phyloP scores from a whole-genome alignment of 37 sponge, comb jelly and placozoan genomes.

The Aphrocallistes beatrix region DNA sequence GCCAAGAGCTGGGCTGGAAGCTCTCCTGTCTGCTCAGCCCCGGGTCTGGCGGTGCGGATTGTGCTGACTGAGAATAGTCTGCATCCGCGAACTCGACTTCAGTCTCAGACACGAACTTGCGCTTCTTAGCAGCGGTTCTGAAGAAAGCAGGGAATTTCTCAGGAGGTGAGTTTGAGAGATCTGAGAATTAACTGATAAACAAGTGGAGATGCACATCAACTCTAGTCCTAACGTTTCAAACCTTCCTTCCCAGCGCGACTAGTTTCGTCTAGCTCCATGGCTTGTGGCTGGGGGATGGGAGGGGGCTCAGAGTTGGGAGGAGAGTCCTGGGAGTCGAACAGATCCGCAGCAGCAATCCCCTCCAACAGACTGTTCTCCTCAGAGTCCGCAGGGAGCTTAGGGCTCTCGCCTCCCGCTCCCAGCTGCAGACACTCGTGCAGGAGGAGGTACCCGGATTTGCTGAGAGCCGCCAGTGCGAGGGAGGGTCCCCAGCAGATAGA shows the following conservation, averaged over 20 bases:
- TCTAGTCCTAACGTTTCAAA: too few relatives aligned
- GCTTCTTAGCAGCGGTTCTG: background rate
- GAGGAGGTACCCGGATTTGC: background rate
- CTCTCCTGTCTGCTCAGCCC: background rate
- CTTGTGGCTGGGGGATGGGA: background rate
- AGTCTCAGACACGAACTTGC: background rate
- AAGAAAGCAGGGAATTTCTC: too few relatives aligned
- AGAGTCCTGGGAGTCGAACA: background rate
- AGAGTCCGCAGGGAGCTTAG: background rate
- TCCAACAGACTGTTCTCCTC: background rate
- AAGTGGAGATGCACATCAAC: too few relatives aligned
- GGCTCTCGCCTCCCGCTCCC: background rate
- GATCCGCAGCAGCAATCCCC: background rate
- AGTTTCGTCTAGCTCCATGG: background rate
- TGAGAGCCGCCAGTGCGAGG: background rate
- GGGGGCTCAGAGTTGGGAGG: background rate
- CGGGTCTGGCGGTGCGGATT: background rate
- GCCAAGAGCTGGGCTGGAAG: slow-evolving; percentile 11
- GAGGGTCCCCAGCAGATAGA: background rate
- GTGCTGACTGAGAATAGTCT: background rate
- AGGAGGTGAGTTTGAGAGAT: too few relatives aligned
- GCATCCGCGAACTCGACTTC: background rate
- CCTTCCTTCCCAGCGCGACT: background rate
- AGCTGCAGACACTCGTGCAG: background rate
- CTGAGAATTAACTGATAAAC: too few relatives aligned